These are phyloP conservation scores for Leptodactylus fallax DNA, from an alignment of 2,797 vertebrate genomes.

Conservation along the genomic window DNA sequence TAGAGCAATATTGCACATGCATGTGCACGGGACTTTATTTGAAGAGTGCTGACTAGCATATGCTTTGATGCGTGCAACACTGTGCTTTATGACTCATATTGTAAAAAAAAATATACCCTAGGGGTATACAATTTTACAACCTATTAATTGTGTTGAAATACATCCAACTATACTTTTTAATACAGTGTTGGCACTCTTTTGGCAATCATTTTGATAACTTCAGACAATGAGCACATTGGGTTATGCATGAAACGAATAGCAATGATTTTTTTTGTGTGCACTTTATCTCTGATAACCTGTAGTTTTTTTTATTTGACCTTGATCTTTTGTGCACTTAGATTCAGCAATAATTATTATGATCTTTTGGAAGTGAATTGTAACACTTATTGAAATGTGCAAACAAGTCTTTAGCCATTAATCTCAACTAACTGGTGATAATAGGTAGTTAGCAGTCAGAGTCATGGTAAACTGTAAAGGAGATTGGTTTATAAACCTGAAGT, in stretches of 20 bases:
- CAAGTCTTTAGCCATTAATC: neutral
- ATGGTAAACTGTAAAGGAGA: neutral
- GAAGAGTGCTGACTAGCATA: too few species aligned
- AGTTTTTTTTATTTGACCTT: neutral
- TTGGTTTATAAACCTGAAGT: neutral
- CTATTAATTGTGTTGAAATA: too few species aligned
- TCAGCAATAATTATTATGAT: neutral
- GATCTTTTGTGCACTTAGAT: neutral
- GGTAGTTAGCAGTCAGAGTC: neutral
- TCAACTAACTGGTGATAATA: neutral
- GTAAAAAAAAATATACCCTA: too few species aligned
- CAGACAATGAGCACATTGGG: too few species aligned
- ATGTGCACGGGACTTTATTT: too few species aligned
- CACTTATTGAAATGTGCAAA: neutral
- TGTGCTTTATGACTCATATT: too few species aligned
- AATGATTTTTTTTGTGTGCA: neutral
- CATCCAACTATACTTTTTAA: too few species aligned
- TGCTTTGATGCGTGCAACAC: too few species aligned
- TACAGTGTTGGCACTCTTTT: too few species aligned
- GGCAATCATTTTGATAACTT: too few species aligned
- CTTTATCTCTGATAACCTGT: neutral
- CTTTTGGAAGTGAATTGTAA: neutral
- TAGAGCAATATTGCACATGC: too few species aligned
- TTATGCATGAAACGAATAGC: neutral
- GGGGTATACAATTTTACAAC: too few species aligned